Evolutionary conservation across 37 sponge, comb jelly and placozoan species (phyloP).

Genomic region (Oscarella lobularis): DNA sequence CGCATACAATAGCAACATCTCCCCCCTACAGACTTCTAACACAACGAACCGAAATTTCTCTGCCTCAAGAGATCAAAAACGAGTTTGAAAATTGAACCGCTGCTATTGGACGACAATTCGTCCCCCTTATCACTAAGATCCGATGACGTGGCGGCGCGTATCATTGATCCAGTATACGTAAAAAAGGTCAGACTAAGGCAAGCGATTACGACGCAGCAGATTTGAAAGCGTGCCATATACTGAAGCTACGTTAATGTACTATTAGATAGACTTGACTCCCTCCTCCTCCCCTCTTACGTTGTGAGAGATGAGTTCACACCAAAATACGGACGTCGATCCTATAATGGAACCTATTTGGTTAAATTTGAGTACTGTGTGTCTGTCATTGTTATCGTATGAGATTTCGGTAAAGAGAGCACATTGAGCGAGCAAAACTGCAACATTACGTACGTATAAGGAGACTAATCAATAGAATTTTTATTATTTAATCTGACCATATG

Average conservation of each 20-base stretch:
- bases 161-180: background rate
- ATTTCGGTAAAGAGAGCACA: conserved; percentile 26
- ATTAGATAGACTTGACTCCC: no score
- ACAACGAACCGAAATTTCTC: background rate
- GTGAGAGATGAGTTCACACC: conserved; percentile 2
- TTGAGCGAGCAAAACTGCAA: conserved; percentile 16
- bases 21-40: no score
- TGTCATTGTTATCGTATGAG: conserved; percentile 10
- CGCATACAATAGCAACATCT: no score
- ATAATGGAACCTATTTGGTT: conserved; percentile 9
- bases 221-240: background rate
- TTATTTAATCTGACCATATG: conserved; percentile 14
- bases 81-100: background rate
- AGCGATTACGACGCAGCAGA: conserved; percentile 7
- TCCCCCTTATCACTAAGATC: no score
- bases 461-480: background rate
- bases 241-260: background rate
- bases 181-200: background rate
- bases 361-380: conserved; percentile 2
- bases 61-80: background rate
- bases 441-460: background rate
- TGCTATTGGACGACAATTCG: no score
- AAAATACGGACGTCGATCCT: conserved; percentile 5
- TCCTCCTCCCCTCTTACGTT: background rate
- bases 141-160: background rate